phyloP scores from a whole-genome alignment of 2,888 invertebrate genomes.

The Cosmia trapezina region DNA sequence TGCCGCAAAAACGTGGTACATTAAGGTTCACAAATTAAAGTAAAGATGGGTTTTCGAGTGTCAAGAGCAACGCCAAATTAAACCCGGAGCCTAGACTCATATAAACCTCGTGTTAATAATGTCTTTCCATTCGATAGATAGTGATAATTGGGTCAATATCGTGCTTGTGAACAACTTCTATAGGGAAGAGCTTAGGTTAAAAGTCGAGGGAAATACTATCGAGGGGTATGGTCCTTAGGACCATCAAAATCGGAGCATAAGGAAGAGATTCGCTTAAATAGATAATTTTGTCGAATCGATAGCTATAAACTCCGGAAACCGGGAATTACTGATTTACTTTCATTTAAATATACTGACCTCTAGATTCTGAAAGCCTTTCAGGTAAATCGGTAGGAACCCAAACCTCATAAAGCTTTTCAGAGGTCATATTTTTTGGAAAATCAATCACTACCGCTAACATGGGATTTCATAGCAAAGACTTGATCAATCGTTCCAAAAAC shows the following conservation, averaged over 20 bases:
- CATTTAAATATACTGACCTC: background rate
- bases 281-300: too few relatives aligned
- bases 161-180: too few relatives aligned
- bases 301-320: too few relatives aligned
- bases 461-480: background rate
- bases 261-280: too few relatives aligned
- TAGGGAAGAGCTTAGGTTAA: too few relatives aligned
- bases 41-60: conserved; percentile 54
- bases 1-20: conserved; percentile 51
- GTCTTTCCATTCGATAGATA: too few relatives aligned
- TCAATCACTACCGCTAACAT: too few relatives aligned
- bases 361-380: background rate
- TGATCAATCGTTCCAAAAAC: background rate
- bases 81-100: background rate
- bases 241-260: too few relatives aligned
- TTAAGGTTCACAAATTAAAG: conserved; percentile 39
- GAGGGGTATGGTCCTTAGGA: too few relatives aligned
- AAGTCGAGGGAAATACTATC: too few relatives aligned
- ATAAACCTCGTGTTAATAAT: background rate
- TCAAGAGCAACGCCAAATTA: conserved; percentile 49
- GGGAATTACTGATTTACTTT: background rate
- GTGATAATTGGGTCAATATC: too few relatives aligned
- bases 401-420: too few relatives aligned
- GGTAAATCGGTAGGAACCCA: background rate
- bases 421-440: background rate